Evolutionary conservation across 2,888 invertebrate species (phyloP).

Genomic region (Seladonia tumulorum): DNA sequence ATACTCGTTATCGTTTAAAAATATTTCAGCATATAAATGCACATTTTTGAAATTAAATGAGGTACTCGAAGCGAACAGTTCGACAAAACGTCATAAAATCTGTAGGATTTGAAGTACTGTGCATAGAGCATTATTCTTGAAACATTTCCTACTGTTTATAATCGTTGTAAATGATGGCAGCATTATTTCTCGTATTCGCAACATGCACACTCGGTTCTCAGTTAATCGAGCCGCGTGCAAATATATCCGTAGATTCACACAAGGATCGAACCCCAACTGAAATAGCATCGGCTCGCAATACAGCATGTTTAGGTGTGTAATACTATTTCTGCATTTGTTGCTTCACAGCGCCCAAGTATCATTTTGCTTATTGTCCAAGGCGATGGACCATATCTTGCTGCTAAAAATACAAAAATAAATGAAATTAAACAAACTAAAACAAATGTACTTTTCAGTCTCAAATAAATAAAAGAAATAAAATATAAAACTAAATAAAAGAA

Average conservation of each 20-base stretch:
- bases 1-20: background rate
- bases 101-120: too few relatives aligned
- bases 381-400: background rate
- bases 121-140: background rate
- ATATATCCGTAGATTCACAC: constrained; percentile 43
- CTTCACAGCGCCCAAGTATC: background rate
- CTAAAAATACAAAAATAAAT: background rate
- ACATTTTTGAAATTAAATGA: background rate
- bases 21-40: background rate
- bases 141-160: background rate
- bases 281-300: constrained; percentile 51
- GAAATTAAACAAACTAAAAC: background rate
- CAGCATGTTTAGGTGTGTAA: constrained; percentile 46
- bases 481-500: too few relatives aligned
- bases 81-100: too few relatives aligned
- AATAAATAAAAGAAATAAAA: too few relatives aligned
- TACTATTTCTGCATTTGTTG: constrained; percentile 1
- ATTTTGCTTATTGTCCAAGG: background rate
- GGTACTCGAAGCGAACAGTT: too few relatives aligned
- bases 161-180: background rate
- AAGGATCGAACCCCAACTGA: constrained; percentile 50
- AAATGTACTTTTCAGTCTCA: too few relatives aligned
- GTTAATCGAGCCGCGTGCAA: constrained; percentile 52
- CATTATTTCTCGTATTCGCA: constrained; percentile 25
- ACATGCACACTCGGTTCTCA: constrained; percentile 6